phyloP scores from a whole-genome alignment of 1,140 invertebrate genomes.

The Pygmarrhopalites habei region DNA sequence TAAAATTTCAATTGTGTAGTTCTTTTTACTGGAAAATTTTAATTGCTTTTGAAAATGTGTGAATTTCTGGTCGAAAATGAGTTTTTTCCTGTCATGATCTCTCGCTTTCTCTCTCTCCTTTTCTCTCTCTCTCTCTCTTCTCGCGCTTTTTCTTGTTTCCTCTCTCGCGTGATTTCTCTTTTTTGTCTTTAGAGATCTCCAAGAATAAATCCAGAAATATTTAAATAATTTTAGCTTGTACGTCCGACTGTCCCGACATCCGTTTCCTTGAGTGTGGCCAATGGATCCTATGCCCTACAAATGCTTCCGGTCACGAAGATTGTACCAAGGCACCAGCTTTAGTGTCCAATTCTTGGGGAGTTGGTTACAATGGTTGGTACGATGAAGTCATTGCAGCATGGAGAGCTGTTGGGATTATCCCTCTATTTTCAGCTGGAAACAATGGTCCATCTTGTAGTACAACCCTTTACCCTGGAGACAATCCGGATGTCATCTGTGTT shows the following conservation, averaged over 20 bases:
- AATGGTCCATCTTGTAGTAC: conserved; percentile 6
- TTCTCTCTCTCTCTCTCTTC: no score
- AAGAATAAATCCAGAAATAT: no score
- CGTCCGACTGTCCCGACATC: conserved; percentile 7
- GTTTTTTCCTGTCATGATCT: no score
- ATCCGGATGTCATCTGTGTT: conserved; percentile 9
- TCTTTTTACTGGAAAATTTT: no score
- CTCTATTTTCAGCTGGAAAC: conserved; percentile 6
- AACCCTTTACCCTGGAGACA: conserved; percentile 11
- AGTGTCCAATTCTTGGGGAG: conserved; percentile 10
- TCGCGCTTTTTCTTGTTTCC: no score
- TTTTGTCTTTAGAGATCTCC: no score
- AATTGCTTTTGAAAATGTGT: no score
- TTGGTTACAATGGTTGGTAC: neutral
- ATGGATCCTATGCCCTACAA: conserved; percentile 7
- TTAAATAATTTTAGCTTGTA: no score
- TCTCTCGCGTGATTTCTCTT: no score
- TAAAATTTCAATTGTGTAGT: no score
- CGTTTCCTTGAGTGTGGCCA: conserved; percentile 9
- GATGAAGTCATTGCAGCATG: conserved; percentile 15
- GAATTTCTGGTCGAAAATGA: no score
- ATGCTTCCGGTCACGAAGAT: neutral
- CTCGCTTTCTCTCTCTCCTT: no score
- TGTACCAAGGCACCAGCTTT: conserved; percentile 13
- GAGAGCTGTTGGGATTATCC: conserved; percentile 15